Conservation (phyloP, 2,888 invertebrate species). For the Acronicta aceris region DNA sequence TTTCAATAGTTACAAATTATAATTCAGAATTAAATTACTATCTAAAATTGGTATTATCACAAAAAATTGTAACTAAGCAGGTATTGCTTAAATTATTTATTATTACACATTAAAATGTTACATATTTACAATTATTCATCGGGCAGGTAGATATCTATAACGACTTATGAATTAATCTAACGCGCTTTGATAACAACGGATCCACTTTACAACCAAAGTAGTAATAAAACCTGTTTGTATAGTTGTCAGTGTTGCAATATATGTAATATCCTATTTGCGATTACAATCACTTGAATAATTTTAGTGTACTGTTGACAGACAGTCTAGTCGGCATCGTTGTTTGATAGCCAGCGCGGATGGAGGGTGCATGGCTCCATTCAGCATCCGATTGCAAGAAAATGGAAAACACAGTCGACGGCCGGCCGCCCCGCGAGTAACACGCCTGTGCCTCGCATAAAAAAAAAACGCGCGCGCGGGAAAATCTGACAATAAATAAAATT, state of each 20-base stretch:
- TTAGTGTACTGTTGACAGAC: constrained; percentile 25
- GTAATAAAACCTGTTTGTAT: constrained; percentile 26
- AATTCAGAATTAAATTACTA: no score
- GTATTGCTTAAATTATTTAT: background rate
- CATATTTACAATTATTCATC: no score
- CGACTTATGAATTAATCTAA: constrained; percentile 7
- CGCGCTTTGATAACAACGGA: constrained; percentile 21
- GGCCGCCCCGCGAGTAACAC: constrained; percentile 74
- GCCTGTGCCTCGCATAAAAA: constrained; percentile 55
- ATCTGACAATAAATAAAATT: constrained; percentile 72
- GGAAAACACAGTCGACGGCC: constrained; percentile 78
- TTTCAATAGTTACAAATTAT: no score
- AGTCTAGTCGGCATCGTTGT: constrained; percentile 38
- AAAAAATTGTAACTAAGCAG: no score
- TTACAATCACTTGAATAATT: constrained; percentile 24
- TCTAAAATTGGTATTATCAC: no score
- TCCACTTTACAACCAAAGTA: constrained; percentile 16
- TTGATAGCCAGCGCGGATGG: constrained; percentile 19
- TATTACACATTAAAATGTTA: background rate
- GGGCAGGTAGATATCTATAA: no score
- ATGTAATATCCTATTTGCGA: constrained; percentile 38
- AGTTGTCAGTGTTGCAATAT: background rate
- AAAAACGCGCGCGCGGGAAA: constrained; percentile 67
- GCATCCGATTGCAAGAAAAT: constrained; percentile 72
- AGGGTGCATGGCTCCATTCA: constrained; percentile 77